Percentiles rank a stretch among this genome's conserved stretches.
Conservation (phyloP, 2,113 vertebrate species). For the Pseudorectes ferrugineus region DNA sequence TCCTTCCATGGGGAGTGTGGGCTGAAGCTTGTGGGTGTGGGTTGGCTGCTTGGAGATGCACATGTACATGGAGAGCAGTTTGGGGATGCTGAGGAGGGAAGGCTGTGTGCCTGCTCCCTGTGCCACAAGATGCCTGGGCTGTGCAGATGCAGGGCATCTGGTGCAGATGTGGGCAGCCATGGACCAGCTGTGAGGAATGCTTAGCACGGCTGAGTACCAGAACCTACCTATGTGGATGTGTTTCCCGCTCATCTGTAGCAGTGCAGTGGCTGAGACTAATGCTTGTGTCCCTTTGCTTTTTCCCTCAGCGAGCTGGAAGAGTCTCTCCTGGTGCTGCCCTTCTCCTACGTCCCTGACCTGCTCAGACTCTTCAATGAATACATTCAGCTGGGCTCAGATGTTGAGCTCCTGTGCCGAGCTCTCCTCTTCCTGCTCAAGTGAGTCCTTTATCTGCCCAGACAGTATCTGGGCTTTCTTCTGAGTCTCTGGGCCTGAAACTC, state of each 20-base stretch:
- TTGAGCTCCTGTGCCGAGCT: slow-evolving; percentile 91
- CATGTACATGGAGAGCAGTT: not conserved
- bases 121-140: not conserved
- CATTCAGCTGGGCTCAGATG: slow-evolving; percentile 79
- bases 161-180: not conserved
- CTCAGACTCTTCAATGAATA: slow-evolving; percentile 84
- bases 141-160: not conserved
- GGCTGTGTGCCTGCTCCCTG: not conserved
- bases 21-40: not conserved
- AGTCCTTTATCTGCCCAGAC: not conserved
- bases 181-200: not conserved
- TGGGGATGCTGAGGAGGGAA: not conserved
- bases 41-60: not conserved
- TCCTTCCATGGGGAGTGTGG: not conserved
- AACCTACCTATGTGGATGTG: not conserved
- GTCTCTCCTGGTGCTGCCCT: slow-evolving; percentile 91
- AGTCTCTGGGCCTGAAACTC: not conserved
- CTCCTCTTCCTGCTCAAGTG: slow-evolving; percentile 96
- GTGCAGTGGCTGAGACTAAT: not conserved
- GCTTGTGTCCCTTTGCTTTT: not conserved
- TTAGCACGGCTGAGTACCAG: not conserved
- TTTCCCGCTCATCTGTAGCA: not conserved
- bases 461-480: not conserved
- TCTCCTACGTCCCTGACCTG: slow-evolving; percentile 88
- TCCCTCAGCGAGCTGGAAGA: slow-evolving; percentile 88